phyloP scores from a whole-genome alignment of 1,140 invertebrate species.

The Drosophila mojavensis region DNA sequence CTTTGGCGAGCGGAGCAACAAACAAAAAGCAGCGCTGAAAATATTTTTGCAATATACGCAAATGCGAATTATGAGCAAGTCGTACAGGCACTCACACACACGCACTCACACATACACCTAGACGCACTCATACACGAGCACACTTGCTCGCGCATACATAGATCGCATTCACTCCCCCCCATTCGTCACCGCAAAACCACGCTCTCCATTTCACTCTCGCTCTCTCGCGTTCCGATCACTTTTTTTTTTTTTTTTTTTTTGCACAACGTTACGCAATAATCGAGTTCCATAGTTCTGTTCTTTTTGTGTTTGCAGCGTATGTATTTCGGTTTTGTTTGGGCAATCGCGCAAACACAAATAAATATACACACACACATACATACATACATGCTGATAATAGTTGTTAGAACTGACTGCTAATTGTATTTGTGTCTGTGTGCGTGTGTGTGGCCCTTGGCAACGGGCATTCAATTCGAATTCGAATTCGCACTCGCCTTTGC shows the following conservation, averaged over 20 bases:
- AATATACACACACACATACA: slow-evolving; percentile 4
- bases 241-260: slow-evolving; percentile 40
- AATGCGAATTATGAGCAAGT: slow-evolving; percentile 33
- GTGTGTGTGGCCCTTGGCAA: slow-evolving; percentile 52
- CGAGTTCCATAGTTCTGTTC: slow-evolving; percentile 48
- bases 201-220: slow-evolving; percentile 12
- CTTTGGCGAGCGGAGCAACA: slow-evolving; percentile 50
- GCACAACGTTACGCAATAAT: slow-evolving; percentile 70
- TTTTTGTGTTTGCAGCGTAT: slow-evolving; percentile 36
- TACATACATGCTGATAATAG: slow-evolving; percentile 48
- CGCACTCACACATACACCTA: not conserved
- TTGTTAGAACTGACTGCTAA: not conserved
- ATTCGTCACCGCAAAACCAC: slow-evolving; percentile 6
- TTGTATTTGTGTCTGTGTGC: slow-evolving; percentile 3
- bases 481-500: slow-evolving; percentile 34
- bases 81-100: not conserved
- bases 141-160: not conserved
- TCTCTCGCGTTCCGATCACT: slow-evolving; percentile 25
- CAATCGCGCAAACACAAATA: slow-evolving; percentile 11
- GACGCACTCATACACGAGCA: not conserved
- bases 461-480: slow-evolving; percentile 5
- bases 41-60: slow-evolving; percentile 49
- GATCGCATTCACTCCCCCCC: slow-evolving; percentile 18
- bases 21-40: slow-evolving; percentile 59
- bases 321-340: slow-evolving; percentile 41